These are phyloP conservation scores for Tineola bisselliella DNA, from an alignment of 2,888 invertebrate genomes.

Conservation along the genomic window DNA sequence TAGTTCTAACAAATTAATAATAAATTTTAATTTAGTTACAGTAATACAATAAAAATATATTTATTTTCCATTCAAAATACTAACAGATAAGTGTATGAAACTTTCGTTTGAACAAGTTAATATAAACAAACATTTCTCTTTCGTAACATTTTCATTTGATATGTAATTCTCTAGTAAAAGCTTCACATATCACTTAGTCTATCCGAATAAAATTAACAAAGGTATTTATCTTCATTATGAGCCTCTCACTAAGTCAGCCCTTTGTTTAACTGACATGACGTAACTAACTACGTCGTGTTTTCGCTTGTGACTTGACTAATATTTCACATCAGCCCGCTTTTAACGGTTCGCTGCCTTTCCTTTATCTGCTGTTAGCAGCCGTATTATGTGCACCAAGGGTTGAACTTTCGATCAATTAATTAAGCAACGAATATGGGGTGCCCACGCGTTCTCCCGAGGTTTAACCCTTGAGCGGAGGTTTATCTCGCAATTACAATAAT, in stretches of 20 bases:
- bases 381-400: slow-evolving; percentile 57
- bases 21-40: slow-evolving; percentile 11
- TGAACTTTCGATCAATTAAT: slow-evolving; percentile 67
- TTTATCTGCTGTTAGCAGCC: slow-evolving; percentile 59
- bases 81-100: slow-evolving; percentile 16
- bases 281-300: slow-evolving; percentile 52
- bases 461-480: slow-evolving; percentile 31
- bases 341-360: slow-evolving; percentile 53
- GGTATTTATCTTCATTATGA: slow-evolving; percentile 66
- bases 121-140: slow-evolving; percentile 4
- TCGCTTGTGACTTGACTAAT: slow-evolving; percentile 58
- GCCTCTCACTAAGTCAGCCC: slow-evolving; percentile 57
- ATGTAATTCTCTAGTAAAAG: neutral
- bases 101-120: slow-evolving; percentile 17
- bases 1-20: slow-evolving; percentile 14
- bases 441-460: slow-evolving; percentile 39
- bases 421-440: slow-evolving; percentile 45
- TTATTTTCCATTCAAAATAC: slow-evolving; percentile 14
- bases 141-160: neutral
- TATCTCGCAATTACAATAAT: slow-evolving; percentile 42
- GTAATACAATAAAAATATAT: slow-evolving; percentile 16
- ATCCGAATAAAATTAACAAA: slow-evolving; percentile 57
- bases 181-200: slow-evolving; percentile 26
- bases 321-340: slow-evolving; percentile 60
- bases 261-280: slow-evolving; percentile 56